Evolutionary conservation across 2,797 vertebrate genomes (phyloP).

Genomic region (Danio choprae): DNA sequence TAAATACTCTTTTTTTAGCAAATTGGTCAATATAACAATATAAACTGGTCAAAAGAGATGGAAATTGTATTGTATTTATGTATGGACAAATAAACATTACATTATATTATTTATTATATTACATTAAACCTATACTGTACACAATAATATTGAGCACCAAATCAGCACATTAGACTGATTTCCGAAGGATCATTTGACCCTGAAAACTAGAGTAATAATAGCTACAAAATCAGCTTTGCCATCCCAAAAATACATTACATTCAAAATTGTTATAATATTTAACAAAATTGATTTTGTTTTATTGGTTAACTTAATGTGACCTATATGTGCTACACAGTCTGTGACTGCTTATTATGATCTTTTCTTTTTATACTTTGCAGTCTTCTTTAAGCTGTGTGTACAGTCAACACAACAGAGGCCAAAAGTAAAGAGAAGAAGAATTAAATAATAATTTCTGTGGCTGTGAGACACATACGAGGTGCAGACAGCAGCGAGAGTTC

Average conservation of each 20-base stretch:
- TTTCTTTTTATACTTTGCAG: not conserved
- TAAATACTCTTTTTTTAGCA: no score
- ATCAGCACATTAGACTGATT: not conserved
- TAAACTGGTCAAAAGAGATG: no score
- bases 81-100: no score
- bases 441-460: conserved; percentile 31
- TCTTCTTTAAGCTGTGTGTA: not conserved
- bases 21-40: no score
- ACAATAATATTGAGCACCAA: not conserved
- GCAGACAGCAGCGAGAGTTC: conserved; percentile 92
- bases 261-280: not conserved
- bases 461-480: conserved; percentile 87
- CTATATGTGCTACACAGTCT: not conserved
- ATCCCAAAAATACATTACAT: no score
- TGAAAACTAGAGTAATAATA: no score
- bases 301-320: not conserved
- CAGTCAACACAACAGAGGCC: conserved; percentile 1
- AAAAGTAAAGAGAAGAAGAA: not conserved
- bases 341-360: no score
- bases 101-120: no score
- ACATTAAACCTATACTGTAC: no score
- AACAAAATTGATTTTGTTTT: not conserved
- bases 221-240: no score
- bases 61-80: no score
- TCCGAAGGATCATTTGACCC: not conserved